Evolutionary conservation across 2,797 vertebrate genomes (phyloP), one percentile per base, ranked within the genome.

Genomic region (Artibeus lituratus): DNA sequence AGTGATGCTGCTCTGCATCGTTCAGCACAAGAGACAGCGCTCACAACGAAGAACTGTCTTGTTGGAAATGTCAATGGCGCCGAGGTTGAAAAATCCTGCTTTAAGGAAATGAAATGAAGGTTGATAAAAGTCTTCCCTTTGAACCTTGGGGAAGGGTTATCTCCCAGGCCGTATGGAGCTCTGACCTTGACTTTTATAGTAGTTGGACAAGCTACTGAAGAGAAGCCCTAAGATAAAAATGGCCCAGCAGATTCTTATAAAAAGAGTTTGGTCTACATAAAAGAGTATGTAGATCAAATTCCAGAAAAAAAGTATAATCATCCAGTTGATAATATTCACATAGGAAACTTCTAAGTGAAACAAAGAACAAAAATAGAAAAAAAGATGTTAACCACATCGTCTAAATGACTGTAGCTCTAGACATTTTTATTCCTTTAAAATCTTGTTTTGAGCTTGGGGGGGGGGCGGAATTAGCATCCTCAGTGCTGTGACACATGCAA

Each of bases 401-500:
- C 49, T 35, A 49, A 76, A 57, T 73, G 53, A 69, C 35, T 51
- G 70, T 81, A 89, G 44, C 51, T 44, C 69, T 10, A 87, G 78
- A 42, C 22, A 53, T 91, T 86, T 42, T 42, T 35, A 67, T 57
- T 37, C 65, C 55, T 55, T 87, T 88, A 9, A 85, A 92, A 76
- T 57, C 53, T 91, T 80, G 62, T 81, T 94, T 86, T 26, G 65
- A 65, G 26, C 39, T 39, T 62, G 22, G 77, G 47, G 49, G 62
- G 29, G 21, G 35, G 57, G 57, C 29, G 73, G 35, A 90, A 35
- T 85, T 89, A 92, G 57, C 91, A 59, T 49, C 80, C 69, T 35
- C 32, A 15, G 39, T 86, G 49, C 57, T 85, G 74, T 92, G 90
- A 94, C 94, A 94, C 70, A 74, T 2, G 85, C 91, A 80, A 94